phyloP scores from a whole-genome alignment of 2,797 vertebrate genomes.

The Carapus acus region DNA sequence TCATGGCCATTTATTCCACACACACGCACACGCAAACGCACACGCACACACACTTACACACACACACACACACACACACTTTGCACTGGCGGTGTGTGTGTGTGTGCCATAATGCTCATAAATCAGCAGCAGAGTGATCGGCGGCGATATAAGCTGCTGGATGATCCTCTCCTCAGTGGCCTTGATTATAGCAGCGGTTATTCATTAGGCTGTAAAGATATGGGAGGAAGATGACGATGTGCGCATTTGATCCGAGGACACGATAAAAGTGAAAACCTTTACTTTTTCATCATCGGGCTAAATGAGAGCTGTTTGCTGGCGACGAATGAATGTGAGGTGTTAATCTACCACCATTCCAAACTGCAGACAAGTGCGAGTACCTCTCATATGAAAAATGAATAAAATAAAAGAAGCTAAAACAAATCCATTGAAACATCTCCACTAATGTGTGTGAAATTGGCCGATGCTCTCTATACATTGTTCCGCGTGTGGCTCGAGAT shows the following conservation, averaged over 20 bases:
- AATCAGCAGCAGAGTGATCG: too few relatives aligned
- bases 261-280: neutral
- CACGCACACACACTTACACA: too few relatives aligned
- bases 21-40: too few relatives aligned
- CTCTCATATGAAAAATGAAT: too few relatives aligned
- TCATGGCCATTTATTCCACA: neutral
- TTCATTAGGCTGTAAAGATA: constrained; percentile 14
- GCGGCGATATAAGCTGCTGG: constrained; percentile 4
- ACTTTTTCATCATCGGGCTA: neutral
- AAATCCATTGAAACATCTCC: constrained; percentile 36
- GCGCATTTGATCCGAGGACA: constrained; percentile 14
- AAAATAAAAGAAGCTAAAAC: constrained; percentile 11
- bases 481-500: constrained; percentile 49
- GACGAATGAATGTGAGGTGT: neutral
- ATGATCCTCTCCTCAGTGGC: neutral
- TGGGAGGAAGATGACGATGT: neutral
- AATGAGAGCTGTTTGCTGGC: constrained; percentile 10
- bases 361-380: constrained; percentile 15
- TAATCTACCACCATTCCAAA: constrained; percentile 21
- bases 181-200: constrained; percentile 5
- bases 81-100: too few relatives aligned
- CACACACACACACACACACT: too few relatives aligned
- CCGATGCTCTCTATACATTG: constrained; percentile 41
- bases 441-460: constrained; percentile 14
- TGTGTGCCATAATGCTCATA: too few relatives aligned